Conservation (phyloP, 2,113 vertebrate genomes). For the Macquaria ambigua region DNA sequence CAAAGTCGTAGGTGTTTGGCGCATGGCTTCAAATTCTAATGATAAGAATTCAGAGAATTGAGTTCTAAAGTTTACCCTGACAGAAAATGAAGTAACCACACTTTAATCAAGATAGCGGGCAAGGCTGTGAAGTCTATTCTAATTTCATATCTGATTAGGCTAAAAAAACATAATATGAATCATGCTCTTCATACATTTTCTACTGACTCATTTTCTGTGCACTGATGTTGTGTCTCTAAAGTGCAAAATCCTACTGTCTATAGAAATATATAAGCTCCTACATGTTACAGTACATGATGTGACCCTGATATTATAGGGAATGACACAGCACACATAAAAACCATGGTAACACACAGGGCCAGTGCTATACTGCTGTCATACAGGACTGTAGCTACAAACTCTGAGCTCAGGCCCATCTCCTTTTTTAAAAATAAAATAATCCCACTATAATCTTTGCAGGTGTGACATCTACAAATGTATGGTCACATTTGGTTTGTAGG, state of each 20-base stretch:
- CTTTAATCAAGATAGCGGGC: not conserved
- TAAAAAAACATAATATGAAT: not conserved
- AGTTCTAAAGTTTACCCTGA: not conserved
- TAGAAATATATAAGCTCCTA: not conserved
- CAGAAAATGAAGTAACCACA: not conserved
- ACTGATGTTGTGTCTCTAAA: not conserved
- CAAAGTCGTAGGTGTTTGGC: not conserved
- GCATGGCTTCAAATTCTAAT: not conserved
- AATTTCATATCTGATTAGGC: not conserved
- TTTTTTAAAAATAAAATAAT: not conserved
- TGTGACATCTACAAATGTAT: not conserved
- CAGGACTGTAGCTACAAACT: too few relatives aligned
- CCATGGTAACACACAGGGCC: not conserved
- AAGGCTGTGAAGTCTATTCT: too few relatives aligned
- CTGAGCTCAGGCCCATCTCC: not conserved
- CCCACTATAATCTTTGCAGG: not conserved
- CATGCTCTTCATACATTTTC: not conserved
- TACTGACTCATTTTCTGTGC: conserved; percentile 4
- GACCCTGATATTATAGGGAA: not conserved
- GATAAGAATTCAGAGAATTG: not conserved
- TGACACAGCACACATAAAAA: not conserved
- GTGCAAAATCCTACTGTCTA: not conserved
- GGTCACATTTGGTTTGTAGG: not conserved
- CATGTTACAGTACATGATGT: not conserved
- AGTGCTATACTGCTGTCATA: not conserved